Evolutionary conservation across 2,888 invertebrate species (phyloP).

Genomic region (Eilema sororculum): DNA sequence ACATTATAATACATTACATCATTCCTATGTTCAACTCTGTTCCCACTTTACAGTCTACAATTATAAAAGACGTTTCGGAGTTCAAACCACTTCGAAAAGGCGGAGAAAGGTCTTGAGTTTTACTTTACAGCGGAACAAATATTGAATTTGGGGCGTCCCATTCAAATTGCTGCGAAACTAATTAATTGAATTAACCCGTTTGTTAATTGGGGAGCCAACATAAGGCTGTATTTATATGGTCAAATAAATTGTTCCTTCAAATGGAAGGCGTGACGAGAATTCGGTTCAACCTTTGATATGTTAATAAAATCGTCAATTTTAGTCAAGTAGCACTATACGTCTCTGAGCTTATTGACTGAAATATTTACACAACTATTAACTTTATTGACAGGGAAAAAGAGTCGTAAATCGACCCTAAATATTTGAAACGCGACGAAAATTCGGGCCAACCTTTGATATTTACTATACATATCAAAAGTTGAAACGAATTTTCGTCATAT

Average conservation of each 20-base stretch:
- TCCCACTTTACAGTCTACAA: not conserved
- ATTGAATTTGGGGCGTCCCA: conserved; percentile 38
- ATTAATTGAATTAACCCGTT: conserved; percentile 35
- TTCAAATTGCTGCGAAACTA: conserved; percentile 29
- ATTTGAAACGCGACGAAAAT: no score
- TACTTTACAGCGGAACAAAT: conserved; percentile 45
- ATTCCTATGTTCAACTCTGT: not conserved
- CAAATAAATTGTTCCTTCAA: conserved; percentile 13
- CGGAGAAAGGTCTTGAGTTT: conserved; percentile 34
- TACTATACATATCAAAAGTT: no score
- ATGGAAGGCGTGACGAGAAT: not conserved
- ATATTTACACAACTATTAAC: no score
- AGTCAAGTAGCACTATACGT: no score
- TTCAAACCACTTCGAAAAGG: conserved; percentile 17
- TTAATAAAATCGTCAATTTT: no score
- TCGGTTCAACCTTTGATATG: no score
- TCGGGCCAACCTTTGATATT: no score
- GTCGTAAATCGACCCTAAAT: not conserved
- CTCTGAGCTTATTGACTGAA: no score
- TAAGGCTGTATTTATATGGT: conserved; percentile 16
- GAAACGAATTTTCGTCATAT: no score
- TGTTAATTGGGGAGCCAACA: conserved; percentile 22
- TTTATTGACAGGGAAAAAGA: no score
- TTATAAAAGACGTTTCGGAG: not conserved
- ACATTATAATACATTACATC: not conserved